These are phyloP conservation scores for Plusia festucae DNA, from an alignment of 2,888 invertebrate species.

Conservation along the genomic window DNA sequence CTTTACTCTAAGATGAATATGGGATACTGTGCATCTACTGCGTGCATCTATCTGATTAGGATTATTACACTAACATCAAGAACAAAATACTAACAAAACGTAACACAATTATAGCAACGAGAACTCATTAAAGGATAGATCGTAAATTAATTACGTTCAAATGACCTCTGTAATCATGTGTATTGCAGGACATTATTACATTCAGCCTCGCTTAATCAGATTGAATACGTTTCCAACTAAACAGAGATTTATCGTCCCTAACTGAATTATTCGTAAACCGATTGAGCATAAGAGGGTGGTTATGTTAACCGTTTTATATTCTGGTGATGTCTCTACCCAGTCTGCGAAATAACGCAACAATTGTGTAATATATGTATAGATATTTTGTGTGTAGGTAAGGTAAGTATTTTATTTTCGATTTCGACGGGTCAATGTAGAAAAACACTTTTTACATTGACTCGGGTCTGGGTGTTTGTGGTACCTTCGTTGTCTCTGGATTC, in stretches of 20 bases:
- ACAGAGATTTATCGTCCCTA: slow-evolving; percentile 87
- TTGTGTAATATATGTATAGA: slow-evolving; percentile 6
- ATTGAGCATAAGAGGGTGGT: slow-evolving; percentile 77
- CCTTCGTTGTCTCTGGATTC: too few relatives aligned
- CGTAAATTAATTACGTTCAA: slow-evolving; percentile 71
- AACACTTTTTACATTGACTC: too few relatives aligned
- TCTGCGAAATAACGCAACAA: slow-evolving; percentile 53
- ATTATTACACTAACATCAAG: neutral
- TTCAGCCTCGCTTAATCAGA: slow-evolving; percentile 77
- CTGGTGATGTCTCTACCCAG: slow-evolving; percentile 63
- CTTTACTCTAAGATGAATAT: too few relatives aligned
- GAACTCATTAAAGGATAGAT: slow-evolving; percentile 62
- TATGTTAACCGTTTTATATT: slow-evolving; percentile 76
- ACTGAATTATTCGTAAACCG: slow-evolving; percentile 84
- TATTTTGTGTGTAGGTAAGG: neutral
- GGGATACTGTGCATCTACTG: too few relatives aligned
- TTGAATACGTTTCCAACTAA: slow-evolving; percentile 80
- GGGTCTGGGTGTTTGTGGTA: too few relatives aligned
- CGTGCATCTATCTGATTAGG: too few relatives aligned
- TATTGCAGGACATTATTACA: slow-evolving; percentile 73
- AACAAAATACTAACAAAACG: slow-evolving; percentile 25
- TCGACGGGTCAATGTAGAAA: too few relatives aligned
- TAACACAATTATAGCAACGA: slow-evolving; percentile 52
- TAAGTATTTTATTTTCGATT: neutral
- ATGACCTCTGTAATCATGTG: slow-evolving; percentile 81